Evolutionary conservation across 2,113 vertebrate species (phyloP).

Genomic region (Urocitellus parryii): DNA sequence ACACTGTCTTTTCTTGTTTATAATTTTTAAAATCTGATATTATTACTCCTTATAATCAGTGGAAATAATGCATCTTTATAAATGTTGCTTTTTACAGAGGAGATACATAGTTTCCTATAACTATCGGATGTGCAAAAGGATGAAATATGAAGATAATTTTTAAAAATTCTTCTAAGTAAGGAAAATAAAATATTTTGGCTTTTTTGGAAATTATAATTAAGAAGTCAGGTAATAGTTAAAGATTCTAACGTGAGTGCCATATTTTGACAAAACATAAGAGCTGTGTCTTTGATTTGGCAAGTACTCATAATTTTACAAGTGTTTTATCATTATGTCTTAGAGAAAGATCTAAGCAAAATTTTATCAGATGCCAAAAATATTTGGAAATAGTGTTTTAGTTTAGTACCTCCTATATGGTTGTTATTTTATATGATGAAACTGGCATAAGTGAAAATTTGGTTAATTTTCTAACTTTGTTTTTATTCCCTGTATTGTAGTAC

Average conservation of each 20-base stretch:
- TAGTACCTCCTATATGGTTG: background rate
- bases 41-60: constrained; percentile 2
- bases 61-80: constrained; percentile 31
- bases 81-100: background rate
- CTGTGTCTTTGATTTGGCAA: constrained; percentile 11
- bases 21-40: constrained; percentile 30
- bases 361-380: constrained; percentile 10
- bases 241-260: background rate
- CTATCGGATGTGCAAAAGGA: background rate
- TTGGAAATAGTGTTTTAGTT: constrained; percentile 47
- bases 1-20: background rate
- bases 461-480: constrained; percentile 52
- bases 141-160: constrained; percentile 13
- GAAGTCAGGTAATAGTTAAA: constrained; percentile 42
- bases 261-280: constrained; percentile 9
- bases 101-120: background rate
- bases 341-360: constrained; percentile 25
- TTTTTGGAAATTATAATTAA: constrained; percentile 37
- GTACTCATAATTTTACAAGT: constrained; percentile 20
- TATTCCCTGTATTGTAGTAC: constrained; percentile 48
- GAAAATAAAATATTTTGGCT: background rate
- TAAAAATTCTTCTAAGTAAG: background rate
- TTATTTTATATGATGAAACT: constrained; percentile 48
- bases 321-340: constrained; percentile 20
- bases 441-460: constrained; percentile 50